phyloP scores from a whole-genome alignment of 2,797 vertebrate species.

The Limosa lapponica region DNA sequence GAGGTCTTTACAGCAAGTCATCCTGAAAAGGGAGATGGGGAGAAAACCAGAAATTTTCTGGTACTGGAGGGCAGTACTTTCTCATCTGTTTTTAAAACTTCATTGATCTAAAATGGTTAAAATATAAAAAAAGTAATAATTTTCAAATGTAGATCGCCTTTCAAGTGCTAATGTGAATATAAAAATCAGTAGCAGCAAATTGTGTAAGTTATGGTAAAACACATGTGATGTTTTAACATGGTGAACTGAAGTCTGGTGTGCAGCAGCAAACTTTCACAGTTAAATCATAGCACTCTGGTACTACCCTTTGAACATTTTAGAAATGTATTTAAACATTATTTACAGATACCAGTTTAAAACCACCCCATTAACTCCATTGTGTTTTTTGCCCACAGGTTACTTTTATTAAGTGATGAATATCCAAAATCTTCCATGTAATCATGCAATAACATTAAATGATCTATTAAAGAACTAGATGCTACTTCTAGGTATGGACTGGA shows the following conservation, averaged over 20 bases:
- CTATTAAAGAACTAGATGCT: neutral
- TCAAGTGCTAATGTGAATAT: neutral
- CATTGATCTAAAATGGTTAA: neutral
- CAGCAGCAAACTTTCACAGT: neutral
- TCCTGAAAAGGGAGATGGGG: neutral
- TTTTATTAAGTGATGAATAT: neutral
- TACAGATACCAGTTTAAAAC: neutral
- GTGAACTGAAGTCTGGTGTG: neutral
- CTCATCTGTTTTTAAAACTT: neutral
- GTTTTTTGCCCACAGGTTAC: neutral
- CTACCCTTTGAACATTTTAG: neutral
- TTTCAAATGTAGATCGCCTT: neutral
- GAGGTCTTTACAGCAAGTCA: neutral
- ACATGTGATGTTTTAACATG: neutral
- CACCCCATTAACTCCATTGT: neutral
- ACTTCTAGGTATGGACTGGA: neutral
- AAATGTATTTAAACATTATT: neutral
- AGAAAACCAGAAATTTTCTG: neutral
- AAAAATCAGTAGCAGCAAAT: neutral
- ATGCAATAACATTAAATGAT: neutral
- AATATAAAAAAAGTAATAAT: neutral
- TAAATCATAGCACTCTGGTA: neutral
- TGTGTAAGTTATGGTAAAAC: neutral
- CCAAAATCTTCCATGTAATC: neutral
- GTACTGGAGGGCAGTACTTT: neutral